Conservation (phyloP, 2,113 vertebrate genomes). For the Pseudorasbora parva region DNA sequence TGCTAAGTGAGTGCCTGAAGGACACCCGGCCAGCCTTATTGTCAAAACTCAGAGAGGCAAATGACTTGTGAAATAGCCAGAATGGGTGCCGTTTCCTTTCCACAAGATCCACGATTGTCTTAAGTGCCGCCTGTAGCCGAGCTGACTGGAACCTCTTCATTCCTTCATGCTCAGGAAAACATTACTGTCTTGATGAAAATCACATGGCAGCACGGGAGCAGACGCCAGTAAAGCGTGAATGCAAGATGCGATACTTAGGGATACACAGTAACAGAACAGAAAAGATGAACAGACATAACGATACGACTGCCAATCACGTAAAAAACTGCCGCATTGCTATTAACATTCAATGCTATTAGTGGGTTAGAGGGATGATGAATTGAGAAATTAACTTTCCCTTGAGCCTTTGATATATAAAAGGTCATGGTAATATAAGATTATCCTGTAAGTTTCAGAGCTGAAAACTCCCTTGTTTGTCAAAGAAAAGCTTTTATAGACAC, state of each 20-base stretch:
- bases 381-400: too few relatives aligned
- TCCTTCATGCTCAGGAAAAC: constrained; percentile 10
- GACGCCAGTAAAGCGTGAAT: background rate
- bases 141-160: constrained; percentile 24
- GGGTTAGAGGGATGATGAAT: too few relatives aligned
- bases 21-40: constrained; percentile 23
- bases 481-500: too few relatives aligned
- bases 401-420: too few relatives aligned
- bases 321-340: constrained; percentile 23
- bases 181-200: background rate
- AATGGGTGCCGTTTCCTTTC: background rate
- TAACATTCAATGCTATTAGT: background rate
- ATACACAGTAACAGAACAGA: background rate
- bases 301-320: background rate
- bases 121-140: constrained; percentile 12
- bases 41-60: constrained; percentile 41
- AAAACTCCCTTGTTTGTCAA: too few relatives aligned
- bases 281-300: background rate
- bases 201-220: background rate
- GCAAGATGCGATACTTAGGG: background rate
- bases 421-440: too few relatives aligned
- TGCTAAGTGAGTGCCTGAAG: constrained; percentile 31
- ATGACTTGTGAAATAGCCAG: constrained; percentile 45
- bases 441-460: too few relatives aligned
- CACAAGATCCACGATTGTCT: constrained; percentile 38